A percentile compares a stretch with the other conserved stretches of the same genome.
Conservation (phyloP, 2,113 vertebrate genomes). For the Prionailurus bengalensis region DNA sequence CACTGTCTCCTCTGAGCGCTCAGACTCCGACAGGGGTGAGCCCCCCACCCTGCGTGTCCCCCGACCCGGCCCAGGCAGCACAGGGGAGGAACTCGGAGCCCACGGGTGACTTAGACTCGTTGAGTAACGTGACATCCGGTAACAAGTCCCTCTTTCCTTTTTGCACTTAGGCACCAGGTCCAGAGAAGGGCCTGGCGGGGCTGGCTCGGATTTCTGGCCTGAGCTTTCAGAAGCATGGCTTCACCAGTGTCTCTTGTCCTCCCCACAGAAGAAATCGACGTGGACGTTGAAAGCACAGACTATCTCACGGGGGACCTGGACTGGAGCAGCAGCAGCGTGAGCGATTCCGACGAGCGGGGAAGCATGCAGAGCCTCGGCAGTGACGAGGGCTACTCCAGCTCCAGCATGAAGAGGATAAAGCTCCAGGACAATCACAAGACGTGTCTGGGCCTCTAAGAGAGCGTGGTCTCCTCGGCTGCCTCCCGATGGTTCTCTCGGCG, state of each 20-base stretch:
- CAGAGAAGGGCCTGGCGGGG: neutral
- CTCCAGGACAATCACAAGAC: constrained; percentile 88
- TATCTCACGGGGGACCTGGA: constrained; percentile 94
- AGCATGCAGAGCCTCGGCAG: constrained; percentile 96
- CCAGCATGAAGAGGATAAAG: constrained; percentile 90
- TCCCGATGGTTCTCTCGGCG: constrained; percentile 37
- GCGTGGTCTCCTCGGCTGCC: neutral
- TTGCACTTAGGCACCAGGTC: neutral
- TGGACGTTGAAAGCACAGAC: constrained; percentile 95
- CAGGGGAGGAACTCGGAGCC: neutral
- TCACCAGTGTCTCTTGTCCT: neutral
- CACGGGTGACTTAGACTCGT: neutral
- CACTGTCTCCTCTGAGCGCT: constrained; percentile 92
- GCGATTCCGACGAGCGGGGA: constrained; percentile 95
- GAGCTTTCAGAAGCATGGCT: neutral
- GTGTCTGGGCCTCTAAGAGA: constrained; percentile 89
- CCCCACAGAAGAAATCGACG: constrained; percentile 91
- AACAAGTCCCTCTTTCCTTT: neutral
- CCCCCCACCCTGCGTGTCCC: neutral
- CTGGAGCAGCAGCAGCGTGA: constrained; percentile 97
- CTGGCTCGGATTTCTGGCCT: neutral
- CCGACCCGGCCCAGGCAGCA: neutral
- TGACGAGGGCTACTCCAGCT: constrained; percentile 96
- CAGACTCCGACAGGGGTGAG: constrained; percentile 95
- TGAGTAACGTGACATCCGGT: neutral